Conservation (phyloP, 1,140 invertebrate species). For the Drosophila littoralis region DNA sequence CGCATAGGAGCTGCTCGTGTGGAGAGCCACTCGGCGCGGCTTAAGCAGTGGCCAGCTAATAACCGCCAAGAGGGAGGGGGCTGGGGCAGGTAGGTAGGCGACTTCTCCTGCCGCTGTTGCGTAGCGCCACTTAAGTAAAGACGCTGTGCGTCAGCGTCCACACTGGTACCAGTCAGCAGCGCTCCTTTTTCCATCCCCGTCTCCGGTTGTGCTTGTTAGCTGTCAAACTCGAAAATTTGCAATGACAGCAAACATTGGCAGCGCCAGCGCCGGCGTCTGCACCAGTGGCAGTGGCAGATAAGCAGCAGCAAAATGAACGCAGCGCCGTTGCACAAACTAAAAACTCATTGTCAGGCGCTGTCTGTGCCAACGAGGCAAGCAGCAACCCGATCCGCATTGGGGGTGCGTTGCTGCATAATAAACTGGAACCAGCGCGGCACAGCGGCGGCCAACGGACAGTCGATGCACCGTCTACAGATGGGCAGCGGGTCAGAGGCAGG, state of each 20-base stretch:
- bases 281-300: constrained; percentile 48
- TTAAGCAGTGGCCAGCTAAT: constrained; percentile 64
- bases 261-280: constrained; percentile 34
- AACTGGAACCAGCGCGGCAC: constrained; percentile 51
- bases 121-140: constrained; percentile 78
- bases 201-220: constrained; percentile 74
- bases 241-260: constrained; percentile 84
- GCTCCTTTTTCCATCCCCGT: not conserved
- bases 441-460: not conserved
- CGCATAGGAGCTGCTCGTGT: constrained; percentile 44
- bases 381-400: constrained; percentile 64
- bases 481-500: not conserved
- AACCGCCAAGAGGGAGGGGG: constrained; percentile 42
- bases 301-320: constrained; percentile 66
- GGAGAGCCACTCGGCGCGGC: constrained; percentile 49
- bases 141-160: constrained; percentile 67
- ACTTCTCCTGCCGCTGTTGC: constrained; percentile 27
- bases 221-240: constrained; percentile 84
- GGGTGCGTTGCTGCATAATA: constrained; percentile 82
- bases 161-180: constrained; percentile 45
- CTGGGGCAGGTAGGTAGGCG: constrained; percentile 11
- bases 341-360: constrained; percentile 82
- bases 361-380: constrained; percentile 54
- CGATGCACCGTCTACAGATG: not conserved
- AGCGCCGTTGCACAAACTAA: constrained; percentile 67